Base-by-base conservation (phyloP, 2,888 invertebrate species). In the Drosophila kanekoi region DNA sequence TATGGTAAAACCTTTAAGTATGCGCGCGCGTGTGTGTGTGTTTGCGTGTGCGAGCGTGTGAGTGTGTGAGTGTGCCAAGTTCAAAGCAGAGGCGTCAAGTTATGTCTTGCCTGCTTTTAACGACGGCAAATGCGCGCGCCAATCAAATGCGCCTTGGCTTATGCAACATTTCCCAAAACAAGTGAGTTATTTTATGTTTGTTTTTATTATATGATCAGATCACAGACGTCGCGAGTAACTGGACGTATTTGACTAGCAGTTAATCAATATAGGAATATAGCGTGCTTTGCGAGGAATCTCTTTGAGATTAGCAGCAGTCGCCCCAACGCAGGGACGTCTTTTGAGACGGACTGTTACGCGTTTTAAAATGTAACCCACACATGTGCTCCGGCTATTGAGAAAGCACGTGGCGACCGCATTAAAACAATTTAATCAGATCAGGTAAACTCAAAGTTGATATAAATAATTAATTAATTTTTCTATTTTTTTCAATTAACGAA, bases 321-420 rank as follows among this genome's bases (percentile, higher is more conserved):
- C 97, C 97, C 98, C 98, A 98, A 94, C 98, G 96, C 92, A 98
- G 96, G 93, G 97, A 97, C 94, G 98, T 98, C 95, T 97, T 97
- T 94, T 97, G 97, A 94, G 97, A 97, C 95, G 98, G 98, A 95
- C 97, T 97, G 94, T 98, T 98, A 94, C 97, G 96, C 93, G 97
- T 97, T 94, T 96, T 97, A 96, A 97, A 97, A 94, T 96, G 96
- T 96, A 97, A 95, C 95, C 97, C 97, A 95, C 96, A 97, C 97
- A 97, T 97, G 96, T 95, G 96, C 95, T 87, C 83, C 86, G 78
- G 59, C 81, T 81, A 62, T 84, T 65, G 33, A 40, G 51, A 51
- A 78, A 63, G 70, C 81, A 79, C 76, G 72, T 79, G 77, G 62
- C 66, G 80, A 68, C 77, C 77, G 77, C 89, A 89, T 89, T 72